phyloP scores from a whole-genome alignment of 2,113 vertebrate genomes.

The Otocyon megalotis region DNA sequence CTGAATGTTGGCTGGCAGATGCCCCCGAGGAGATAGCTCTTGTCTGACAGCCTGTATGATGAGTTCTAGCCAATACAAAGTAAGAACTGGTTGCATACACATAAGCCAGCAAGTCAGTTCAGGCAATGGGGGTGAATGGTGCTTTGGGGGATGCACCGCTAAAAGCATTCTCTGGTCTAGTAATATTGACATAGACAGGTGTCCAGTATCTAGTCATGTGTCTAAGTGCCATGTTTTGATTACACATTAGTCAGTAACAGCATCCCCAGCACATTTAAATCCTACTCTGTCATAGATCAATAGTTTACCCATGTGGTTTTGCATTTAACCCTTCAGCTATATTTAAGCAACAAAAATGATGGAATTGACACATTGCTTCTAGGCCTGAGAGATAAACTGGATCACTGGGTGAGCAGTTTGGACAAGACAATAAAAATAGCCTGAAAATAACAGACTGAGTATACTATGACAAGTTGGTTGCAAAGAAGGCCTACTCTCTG shows the following conservation, averaged over 20 bases:
- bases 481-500: neutral
- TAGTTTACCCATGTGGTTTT: neutral
- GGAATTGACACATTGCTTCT: neutral
- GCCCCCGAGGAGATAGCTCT: neutral
- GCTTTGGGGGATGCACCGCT: too few species aligned
- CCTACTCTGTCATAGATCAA: neutral
- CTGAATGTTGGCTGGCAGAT: neutral
- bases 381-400: neutral
- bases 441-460: neutral
- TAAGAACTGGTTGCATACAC: neutral
- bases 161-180: neutral
- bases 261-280: neutral
- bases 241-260: neutral
- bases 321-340: neutral
- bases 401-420: neutral
- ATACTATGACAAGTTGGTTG: accelerated
- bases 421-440: neutral
- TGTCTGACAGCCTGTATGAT: neutral
- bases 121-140: neutral
- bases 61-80: neutral
- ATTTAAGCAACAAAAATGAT: neutral
- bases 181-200: neutral
- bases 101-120: accelerated
- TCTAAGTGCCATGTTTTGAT: neutral
- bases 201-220: neutral